A percentile compares a stretch with the other conserved stretches of the same genome.
phyloP scores from a whole-genome alignment of 1,140 invertebrate genomes.

The Sogatella furcifera region DNA sequence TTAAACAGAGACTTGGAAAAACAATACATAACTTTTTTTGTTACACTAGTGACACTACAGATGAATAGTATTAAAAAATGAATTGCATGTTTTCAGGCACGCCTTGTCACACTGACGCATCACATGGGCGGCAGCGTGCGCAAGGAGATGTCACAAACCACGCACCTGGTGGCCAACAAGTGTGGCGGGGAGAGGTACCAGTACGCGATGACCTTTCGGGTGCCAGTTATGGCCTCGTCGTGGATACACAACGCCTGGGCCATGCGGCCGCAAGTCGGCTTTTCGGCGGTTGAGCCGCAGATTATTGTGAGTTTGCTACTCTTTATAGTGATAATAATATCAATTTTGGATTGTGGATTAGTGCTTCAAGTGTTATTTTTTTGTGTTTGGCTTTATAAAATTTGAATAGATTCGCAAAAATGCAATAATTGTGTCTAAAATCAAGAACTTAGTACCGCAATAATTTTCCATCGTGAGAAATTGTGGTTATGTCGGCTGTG shows the following conservation, averaged over 20 bases:
- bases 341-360: neutral
- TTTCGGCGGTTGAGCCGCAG: slow-evolving; percentile 51
- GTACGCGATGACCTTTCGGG: slow-evolving; percentile 76
- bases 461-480: too few species aligned
- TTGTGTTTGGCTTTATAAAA: too few species aligned
- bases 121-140: slow-evolving; percentile 90
- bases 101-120: slow-evolving; percentile 76
- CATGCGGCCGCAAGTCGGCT: slow-evolving; percentile 51
- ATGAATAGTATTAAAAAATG: too few species aligned
- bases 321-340: neutral
- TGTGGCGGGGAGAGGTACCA: slow-evolving; percentile 80
- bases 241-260: slow-evolving; percentile 86
- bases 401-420: too few species aligned
- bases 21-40: too few species aligned
- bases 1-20: too few species aligned
- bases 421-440: too few species aligned
- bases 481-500: too few species aligned
- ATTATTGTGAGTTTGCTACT: slow-evolving; percentile 56
- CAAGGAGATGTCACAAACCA: slow-evolving; percentile 76
- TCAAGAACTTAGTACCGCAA: too few species aligned
- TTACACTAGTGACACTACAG: too few species aligned
- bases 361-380: too few species aligned
- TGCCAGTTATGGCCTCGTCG: slow-evolving; percentile 74
- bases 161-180: slow-evolving; percentile 82
- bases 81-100: slow-evolving; percentile 42